Base-by-base conservation (phyloP, 2,888 invertebrate genomes). In the Ptychoptera albimana region DNA sequence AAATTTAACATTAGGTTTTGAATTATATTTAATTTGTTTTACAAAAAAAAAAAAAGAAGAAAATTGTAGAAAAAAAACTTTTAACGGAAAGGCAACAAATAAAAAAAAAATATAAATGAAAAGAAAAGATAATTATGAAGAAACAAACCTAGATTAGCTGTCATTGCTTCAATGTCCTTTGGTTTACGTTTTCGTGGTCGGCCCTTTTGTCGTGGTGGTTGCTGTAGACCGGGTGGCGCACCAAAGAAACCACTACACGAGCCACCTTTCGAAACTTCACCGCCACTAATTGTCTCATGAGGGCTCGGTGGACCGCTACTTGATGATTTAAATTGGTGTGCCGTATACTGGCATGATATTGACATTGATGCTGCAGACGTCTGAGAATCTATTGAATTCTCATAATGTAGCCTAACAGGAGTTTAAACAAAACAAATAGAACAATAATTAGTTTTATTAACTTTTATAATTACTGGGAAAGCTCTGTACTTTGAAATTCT, bases 121-220 rank as follows among this genome's bases (percentile, higher is more conserved):
- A 2, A 38, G 10, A 8, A 5, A 38, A 23, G 10, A 14, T 12
- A 13, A 32, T 12, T 29, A 39, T 8, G 12, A 12, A 36, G 13
- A 29, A 15, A 65, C 80, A 79, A 67, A 86, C 87, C 87, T 65
- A 87, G 76, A 66, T 79, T 86, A 43, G 85, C 82, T 43, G 84
- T 80, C 79, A 87, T 81, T 48, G 82, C 75, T 59, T 87, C 87
- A 55, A 87, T 75, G 61, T 88, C 87, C 71, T 88, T 88, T 43
- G 86, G 87, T 66, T 92, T 92, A 72, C 91, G 74, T 70, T 92
- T 92, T 60, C 92, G 72, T 32, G 92, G 92, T 52, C 93, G 72
- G 9, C 92, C 92, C 72, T 93, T 93, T 66, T 91, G 91, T 54
- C 89, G 73, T 7, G 88, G 85, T 53, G 71, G 63, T 67, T 73